Base-by-base conservation (phyloP, 1,140 invertebrate species). In the Vanessa tameamea region DNA sequence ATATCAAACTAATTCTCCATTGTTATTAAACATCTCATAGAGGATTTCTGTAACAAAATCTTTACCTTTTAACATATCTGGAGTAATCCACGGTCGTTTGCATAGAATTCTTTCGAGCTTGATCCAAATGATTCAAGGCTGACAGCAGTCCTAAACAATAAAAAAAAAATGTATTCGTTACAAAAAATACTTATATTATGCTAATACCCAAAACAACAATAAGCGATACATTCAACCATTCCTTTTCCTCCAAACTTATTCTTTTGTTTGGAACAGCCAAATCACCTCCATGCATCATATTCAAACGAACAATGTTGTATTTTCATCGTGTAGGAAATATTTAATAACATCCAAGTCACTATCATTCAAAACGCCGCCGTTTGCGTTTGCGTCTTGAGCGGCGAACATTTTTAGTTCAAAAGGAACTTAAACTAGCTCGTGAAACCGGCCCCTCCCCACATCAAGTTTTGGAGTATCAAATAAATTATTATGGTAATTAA, bases 11-110 rank as follows among this genome's bases (percentile, higher is more conserved):
- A 5, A 43, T 43, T 9, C 7, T 43, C 26, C 37, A 43, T 43
- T 53, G 47, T 68, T 16, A 68, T 55, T 59, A 66, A 64, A 66
- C 23, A 66, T 69, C 43, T 53, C 50, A 16, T 23, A 51, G 53
- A 68, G 71, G 68, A 72, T 68, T n/a, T 69, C 11, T 59, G 72
- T 65, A 43, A 65, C 57, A 57, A 74, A 65, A 57, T 20, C 68
- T 31, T 70, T 87, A 98, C 93, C 96, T 95, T 89, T 96, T 96
- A 43, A 97, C 96, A 87, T 97, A 97, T 89, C 96, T 95, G 13
- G 96, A 96, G 90, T 97, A 97, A 90, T 97, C 96, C 55, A 96
- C 93, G 15, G 90, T 90, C 14, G 90, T 92, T 78, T 91, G 84
- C 76, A 88, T 73, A 76, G 86, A 87, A 79, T 91, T 92, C 87